phyloP scores from a whole-genome alignment of 2,888 invertebrate species.

The Lasioglossum oenotherae region DNA sequence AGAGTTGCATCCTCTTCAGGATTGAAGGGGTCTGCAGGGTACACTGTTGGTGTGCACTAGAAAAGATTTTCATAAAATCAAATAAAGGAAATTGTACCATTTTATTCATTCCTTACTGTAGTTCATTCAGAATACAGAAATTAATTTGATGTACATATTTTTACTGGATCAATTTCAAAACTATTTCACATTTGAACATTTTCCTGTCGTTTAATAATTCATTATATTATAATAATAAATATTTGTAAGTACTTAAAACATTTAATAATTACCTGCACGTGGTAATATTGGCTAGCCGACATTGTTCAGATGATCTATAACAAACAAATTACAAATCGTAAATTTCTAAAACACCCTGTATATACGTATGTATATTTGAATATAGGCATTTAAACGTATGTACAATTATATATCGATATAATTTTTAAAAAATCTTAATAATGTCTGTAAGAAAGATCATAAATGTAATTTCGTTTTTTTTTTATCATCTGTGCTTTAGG shows the following conservation, averaged over 20 bases:
- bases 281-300: constrained; percentile 77
- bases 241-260: background rate
- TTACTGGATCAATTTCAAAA: background rate
- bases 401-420: background rate
- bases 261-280: constrained; percentile 76
- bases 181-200: background rate
- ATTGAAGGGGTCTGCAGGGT: constrained; percentile 91
- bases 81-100: background rate
- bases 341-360: background rate
- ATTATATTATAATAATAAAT: background rate
- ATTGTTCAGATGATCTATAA: constrained; percentile 66
- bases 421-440: background rate
- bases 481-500: background rate
- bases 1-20: constrained; percentile 92
- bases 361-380: background rate
- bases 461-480: background rate
- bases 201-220: background rate
- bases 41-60: constrained; percentile 91
- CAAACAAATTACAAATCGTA: constrained; percentile 7
- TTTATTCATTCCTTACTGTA: background rate
- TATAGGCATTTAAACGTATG: background rate
- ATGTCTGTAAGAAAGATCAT: background rate
- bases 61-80: background rate
- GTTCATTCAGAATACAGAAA: background rate
- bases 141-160: background rate